Base-by-base conservation (phyloP, 2,797 vertebrate genomes). In the Buphagus erythrorhynchus region DNA sequence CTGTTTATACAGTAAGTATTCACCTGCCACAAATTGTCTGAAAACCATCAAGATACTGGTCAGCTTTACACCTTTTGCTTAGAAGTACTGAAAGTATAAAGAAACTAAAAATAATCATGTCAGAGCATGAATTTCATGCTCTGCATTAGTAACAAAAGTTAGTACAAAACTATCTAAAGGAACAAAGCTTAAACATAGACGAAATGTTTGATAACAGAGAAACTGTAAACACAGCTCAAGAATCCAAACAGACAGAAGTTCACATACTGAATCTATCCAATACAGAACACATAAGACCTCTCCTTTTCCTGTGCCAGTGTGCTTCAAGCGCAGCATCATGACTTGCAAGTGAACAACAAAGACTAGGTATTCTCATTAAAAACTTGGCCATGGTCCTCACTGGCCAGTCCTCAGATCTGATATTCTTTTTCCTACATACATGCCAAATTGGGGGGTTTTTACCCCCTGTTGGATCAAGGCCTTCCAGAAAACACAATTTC, bases 171-270 rank as follows among this genome's bases (percentile, higher is more conserved):
- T 82, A 22, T 51, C 61, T 69, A 55, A 72, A 69, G 29, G 36
- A 81, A 83, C 17, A 58, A 77, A 45, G 55, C 29, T 76, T 81
- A 66, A 75, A 86, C 69, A 59, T 2, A 78, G 58, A 77, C 29
- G 31, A 95, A 92, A 48, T 12, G 7, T 8, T 11, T 72, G 43
- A 18, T 51, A 92, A 69, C 11, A 46, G 31, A 75, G 46, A 63
- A 92, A 72, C 15, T n/a, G 48, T 52, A 73, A 93, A 91, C 55
- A 51, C 6, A 86, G 69, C 48, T 86, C 31, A 49, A 66, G 46
- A 94, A 58, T 29, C 24, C 46, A 28, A 77, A 66, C 14, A 91
- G 33, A 67, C 9, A 65, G n/a, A 88, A 61, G 18, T 66, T 78
- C 51, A 78, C 66, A n/a, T 12, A 52, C 4, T 55, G 55, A 84